phyloP scores from a whole-genome alignment of 23 tunicate genomes.

The Halocynthia roretzi region DNA sequence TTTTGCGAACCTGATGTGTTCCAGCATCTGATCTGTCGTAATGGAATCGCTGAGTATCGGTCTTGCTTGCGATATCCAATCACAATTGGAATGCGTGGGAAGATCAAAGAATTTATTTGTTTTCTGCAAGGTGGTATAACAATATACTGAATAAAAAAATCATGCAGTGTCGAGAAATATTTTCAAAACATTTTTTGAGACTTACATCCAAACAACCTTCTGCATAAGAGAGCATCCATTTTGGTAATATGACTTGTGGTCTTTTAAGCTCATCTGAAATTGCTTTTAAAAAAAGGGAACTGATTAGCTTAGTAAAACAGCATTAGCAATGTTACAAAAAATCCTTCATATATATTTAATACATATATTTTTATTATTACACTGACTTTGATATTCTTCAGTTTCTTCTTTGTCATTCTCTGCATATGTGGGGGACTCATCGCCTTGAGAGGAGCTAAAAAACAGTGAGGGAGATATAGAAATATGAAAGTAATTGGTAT shows the following conservation, averaged over 20 bases:
- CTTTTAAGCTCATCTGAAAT: neutral
- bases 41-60: neutral
- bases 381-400: too few species aligned
- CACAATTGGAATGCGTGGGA: conserved; percentile 1
- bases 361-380: too few species aligned
- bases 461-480: too few species aligned
- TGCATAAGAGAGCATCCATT: conserved; percentile 6
- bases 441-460: too few species aligned
- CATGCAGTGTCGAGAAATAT: neutral
- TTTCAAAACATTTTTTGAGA: too few species aligned
- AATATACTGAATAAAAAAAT: neutral
- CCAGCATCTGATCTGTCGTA: neutral
- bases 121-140: neutral
- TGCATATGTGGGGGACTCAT: too few species aligned
- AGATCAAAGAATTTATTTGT: conserved; percentile 8
- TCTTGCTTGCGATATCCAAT: conserved; percentile 1
- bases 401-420: too few species aligned
- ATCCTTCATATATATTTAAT: too few species aligned
- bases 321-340: too few species aligned
- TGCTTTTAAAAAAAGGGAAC: too few species aligned
- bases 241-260: conserved; percentile 5
- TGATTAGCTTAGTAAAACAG: too few species aligned
- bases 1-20: neutral
- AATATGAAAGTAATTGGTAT: too few species aligned
- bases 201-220: conserved; percentile 1